phyloP scores from a whole-genome alignment of 2,113 vertebrate species.

The Hemiprocne comata region DNA sequence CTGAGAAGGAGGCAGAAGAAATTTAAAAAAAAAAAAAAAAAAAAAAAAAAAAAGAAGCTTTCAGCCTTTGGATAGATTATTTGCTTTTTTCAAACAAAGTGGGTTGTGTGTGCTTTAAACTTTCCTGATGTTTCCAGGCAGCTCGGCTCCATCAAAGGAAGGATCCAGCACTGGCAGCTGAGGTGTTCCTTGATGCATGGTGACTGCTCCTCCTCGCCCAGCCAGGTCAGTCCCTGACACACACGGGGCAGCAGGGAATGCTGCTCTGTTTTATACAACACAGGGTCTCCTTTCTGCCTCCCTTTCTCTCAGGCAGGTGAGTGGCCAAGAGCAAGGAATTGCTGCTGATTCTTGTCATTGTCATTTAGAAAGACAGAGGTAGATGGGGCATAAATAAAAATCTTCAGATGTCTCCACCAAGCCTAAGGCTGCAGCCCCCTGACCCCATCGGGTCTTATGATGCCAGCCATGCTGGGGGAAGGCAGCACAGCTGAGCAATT shows the following conservation, averaged over 20 bases:
- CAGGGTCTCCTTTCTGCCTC: not conserved
- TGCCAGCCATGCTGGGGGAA: not conserved
- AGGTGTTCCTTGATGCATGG: no score
- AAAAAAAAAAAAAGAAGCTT: not conserved
- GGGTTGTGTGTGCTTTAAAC: slow-evolving; percentile 19
- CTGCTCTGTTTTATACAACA: not conserved
- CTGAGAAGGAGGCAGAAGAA: not conserved
- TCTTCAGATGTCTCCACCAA: not conserved
- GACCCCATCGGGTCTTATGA: not conserved
- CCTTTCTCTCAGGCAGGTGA: slow-evolving; percentile 18
- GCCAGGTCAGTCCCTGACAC: no score
- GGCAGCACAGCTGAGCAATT: not conserved
- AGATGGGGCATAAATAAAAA: not conserved
- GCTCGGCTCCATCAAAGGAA: not conserved
- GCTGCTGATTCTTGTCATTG: slow-evolving; percentile 28
- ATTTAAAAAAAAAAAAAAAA: no score
- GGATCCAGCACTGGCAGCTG: slow-evolving; percentile 3
- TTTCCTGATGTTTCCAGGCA: not conserved
- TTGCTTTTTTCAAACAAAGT: slow-evolving; percentile 34
- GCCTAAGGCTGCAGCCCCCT: not conserved
- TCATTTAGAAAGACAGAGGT: not conserved
- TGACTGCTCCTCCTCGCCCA: no score
- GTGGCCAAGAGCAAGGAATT: not conserved
- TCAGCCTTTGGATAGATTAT: slow-evolving; percentile 25
- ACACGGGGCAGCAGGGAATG: not conserved